A percentile compares a stretch with the other conserved stretches of the same genome.
These are phyloP conservation scores for Zygaena filipendulae DNA, from an alignment of 2,888 invertebrate species.

Conservation along the genomic window DNA sequence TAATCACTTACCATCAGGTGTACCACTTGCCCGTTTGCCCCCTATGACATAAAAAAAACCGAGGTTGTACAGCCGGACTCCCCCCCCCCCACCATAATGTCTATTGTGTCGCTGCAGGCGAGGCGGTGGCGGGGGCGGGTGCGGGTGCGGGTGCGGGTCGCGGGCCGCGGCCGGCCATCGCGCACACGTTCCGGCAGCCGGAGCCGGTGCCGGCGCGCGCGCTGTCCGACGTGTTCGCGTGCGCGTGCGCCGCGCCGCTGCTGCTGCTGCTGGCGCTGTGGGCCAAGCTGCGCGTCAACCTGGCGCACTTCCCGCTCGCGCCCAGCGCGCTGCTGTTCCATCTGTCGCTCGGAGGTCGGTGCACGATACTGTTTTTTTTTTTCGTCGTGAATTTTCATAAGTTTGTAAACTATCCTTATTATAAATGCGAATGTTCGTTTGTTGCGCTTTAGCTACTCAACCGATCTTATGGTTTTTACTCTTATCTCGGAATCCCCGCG, in stretches of 20 bases:
- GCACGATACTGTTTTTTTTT: slow-evolving; percentile 2
- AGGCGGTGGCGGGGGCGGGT: not conserved
- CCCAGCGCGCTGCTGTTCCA: slow-evolving; percentile 91
- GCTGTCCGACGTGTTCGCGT: slow-evolving; percentile 92
- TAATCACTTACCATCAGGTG: no score
- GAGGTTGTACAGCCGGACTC: no score
- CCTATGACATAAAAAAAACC: no score
- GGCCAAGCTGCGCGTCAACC: slow-evolving; percentile 87
- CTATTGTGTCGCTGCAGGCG: slow-evolving; percentile 3
- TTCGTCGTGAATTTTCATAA: not conserved
- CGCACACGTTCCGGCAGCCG: slow-evolving; percentile 90
- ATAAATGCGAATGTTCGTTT: no score
- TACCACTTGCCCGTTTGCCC: no score
- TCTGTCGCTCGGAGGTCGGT: slow-evolving; percentile 81
- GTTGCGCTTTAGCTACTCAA: no score
- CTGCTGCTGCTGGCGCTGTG: slow-evolving; percentile 86
- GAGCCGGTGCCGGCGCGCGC: slow-evolving; percentile 90
- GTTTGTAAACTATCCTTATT: no score
- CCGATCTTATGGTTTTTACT: no score
- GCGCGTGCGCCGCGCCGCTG: slow-evolving; percentile 83
- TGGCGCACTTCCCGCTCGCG: slow-evolving; percentile 82
- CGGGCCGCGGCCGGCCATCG: slow-evolving; percentile 69
- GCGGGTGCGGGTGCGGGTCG: slow-evolving; percentile 19
- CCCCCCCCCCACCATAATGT: no score
- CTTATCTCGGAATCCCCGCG: no score